Evolutionary conservation across 2,113 vertebrate genomes (phyloP), one percentile per base, ranked within the genome.

Genomic region (Phoenicopterus ruber): DNA sequence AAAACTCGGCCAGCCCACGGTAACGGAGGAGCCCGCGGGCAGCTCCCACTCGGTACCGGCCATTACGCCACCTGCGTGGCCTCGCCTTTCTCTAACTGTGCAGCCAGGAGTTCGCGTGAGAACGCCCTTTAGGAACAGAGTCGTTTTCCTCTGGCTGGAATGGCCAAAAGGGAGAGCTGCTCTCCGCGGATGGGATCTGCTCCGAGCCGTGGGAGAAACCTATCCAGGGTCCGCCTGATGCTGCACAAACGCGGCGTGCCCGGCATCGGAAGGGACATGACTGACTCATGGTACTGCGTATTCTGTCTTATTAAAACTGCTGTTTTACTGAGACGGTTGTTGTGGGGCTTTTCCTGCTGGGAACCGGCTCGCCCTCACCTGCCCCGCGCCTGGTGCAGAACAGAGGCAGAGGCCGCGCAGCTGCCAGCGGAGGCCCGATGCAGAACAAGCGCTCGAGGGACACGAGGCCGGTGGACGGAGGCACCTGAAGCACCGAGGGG

Each of bases 401-500:
- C 22, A 50, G 52, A 50, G 21, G 31, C 11, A 9, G 10, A 61
- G 66, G 54, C 40, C 58, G 21, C 46, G 22, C 15, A 11, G 42
- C 47, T 26, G 22, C 49, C 13, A 24, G 19, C 46, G 19, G 40
- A n/a, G 26, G 32, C 10, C n/a, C n/a, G n/a, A n/a, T n/a, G n/a
- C n/a, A n/a, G n/a, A n/a, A n/a, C n/a, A n/a, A n/a, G n/a, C n/a
- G n/a, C n/a, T n/a, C n/a, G 0, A 3, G 7, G 17, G 9, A 13
- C 44, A 17, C 0, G 0, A 11, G 22, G 20, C 9, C 4, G 3
- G 11, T 2, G 36, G 49, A 32, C 0, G 0, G 40, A 58, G 36
- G 28, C 6, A 25, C 6, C 1, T 1, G 1, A 38, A 38, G 11
- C 22, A 14, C 38, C n/a, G 29, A 67, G 29, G 12, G 29, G 4